A percentile compares a stretch with the other conserved stretches of the same genome.
Evolutionary conservation across 2,888 invertebrate species (phyloP).

Genomic region (Horisme vitalbata): DNA sequence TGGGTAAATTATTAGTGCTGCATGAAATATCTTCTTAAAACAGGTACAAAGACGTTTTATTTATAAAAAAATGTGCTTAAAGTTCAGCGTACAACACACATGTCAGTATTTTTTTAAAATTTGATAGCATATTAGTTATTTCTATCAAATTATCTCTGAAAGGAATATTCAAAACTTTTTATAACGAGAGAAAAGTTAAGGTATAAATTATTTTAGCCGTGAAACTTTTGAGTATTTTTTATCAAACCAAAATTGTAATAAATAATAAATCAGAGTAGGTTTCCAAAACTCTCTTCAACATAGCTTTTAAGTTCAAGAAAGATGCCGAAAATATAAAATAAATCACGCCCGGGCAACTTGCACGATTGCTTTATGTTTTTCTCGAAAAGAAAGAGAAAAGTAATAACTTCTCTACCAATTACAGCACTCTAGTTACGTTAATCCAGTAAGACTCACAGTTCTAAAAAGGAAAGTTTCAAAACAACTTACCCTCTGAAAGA

Average conservation of each 20-base stretch:
- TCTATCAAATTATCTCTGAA: neutral
- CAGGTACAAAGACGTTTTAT: no score
- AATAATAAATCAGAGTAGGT: conserved; percentile 57
- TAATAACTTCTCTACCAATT: conserved; percentile 74
- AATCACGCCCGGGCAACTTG: conserved; percentile 63
- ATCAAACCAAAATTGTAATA: conserved; percentile 50
- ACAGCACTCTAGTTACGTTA: conserved; percentile 74
- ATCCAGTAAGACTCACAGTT: conserved; percentile 59
- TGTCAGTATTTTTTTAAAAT: no score
- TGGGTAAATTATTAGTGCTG: no score
- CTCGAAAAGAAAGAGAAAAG: conserved; percentile 65
- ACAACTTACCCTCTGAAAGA: conserved; percentile 64
- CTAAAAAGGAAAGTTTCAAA: conserved; percentile 69
- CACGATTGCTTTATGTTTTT: conserved; percentile 71
- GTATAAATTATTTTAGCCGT: conserved; percentile 40
- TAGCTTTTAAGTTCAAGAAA: conserved; percentile 61
- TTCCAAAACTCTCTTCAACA: conserved; percentile 51
- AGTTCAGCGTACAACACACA: no score
- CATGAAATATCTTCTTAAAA: no score
- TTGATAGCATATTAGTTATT: neutral
- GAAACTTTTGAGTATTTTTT: conserved; percentile 47
- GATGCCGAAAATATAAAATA: conserved; percentile 61
- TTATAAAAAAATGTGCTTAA: neutral
- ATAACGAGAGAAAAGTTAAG: conserved; percentile 23
- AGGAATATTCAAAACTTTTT: conserved; percentile 15